Evolutionary conservation across 1,140 invertebrate genomes (phyloP).

Genomic region (Drosophila suzukii): DNA sequence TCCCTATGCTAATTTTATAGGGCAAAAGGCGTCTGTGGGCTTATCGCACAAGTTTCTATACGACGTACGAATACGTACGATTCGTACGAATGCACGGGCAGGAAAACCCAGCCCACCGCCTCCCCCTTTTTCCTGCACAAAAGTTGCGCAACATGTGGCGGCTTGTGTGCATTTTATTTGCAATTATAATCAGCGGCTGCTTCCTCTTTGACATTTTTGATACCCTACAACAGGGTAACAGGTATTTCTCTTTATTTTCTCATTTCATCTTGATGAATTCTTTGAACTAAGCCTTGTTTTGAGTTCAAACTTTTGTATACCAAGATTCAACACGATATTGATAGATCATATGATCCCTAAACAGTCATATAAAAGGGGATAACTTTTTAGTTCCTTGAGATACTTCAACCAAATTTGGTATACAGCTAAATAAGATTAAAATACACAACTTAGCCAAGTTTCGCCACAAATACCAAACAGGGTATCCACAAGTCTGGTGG

Average conservation of each 20-base stretch:
- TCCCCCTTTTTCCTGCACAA: conserved; percentile 30
- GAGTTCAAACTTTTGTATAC: no score
- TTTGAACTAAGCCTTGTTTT: no score
- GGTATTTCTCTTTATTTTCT: no score
- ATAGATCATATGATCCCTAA: background rate
- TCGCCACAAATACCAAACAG: background rate
- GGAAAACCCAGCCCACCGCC: conserved; percentile 10
- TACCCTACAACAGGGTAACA: conserved; percentile 1
- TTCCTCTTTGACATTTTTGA: conserved; percentile 51
- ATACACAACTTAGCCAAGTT: background rate
- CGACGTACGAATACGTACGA: background rate
- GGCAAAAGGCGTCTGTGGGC: conserved; percentile 46
- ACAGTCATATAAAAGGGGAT: background rate
- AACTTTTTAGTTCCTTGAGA: background rate
- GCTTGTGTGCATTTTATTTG: conserved; percentile 71
- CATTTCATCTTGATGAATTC: no score
- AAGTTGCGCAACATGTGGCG: conserved; percentile 70
- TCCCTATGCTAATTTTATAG: conserved; percentile 66
- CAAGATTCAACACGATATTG: background rate
- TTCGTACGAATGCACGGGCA: conserved; percentile 14
- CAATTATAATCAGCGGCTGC: conserved; percentile 71
- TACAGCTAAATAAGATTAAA: background rate
- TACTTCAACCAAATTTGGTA: background rate
- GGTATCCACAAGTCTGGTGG: conserved; percentile 2
- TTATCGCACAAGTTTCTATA: conserved; percentile 13